phyloP scores from a whole-genome alignment of 2,888 invertebrate genomes.

The Deilephila elpenor region DNA sequence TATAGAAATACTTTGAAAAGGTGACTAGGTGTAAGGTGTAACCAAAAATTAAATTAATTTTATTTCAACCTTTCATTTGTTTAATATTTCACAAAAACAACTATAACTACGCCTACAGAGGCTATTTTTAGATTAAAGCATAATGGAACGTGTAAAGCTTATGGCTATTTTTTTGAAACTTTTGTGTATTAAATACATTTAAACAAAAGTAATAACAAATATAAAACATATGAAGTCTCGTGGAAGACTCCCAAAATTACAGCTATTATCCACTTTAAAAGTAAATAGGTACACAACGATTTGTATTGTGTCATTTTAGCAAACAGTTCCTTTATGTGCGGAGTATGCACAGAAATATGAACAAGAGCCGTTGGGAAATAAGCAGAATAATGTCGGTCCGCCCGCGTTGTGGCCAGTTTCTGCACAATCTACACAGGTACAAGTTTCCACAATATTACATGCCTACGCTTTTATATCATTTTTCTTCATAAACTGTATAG shows the following conservation, averaged over 20 bases:
- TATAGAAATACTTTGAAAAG: no score
- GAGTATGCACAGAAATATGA: conserved; percentile 55
- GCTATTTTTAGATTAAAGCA: no score
- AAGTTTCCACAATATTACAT: neutral
- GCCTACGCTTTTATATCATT: neutral
- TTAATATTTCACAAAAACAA: no score
- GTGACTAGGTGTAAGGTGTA: no score
- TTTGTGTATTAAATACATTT: no score
- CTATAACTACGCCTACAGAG: no score
- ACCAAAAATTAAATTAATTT: no score
- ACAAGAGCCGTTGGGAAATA: conserved; percentile 60
- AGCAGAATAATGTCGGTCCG: conserved; percentile 59
- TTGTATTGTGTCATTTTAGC: conserved; percentile 36
- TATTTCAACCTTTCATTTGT: no score
- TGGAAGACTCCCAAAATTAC: neutral
- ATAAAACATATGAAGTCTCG: neutral
- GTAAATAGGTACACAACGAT: neutral
- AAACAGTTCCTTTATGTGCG: conserved; percentile 57
- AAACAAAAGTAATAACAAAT: neutral
- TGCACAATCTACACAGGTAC: conserved; percentile 33
- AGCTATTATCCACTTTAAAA: neutral
- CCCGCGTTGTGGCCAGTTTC: conserved; percentile 33
- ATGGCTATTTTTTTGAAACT: no score
- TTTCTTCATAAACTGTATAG: neutral
- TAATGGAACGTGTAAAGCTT: no score